Evolutionary conservation across 92 coral and sea anemone genomes (phyloP), one percentile per base, ranked within the genome.

Genomic region (Palythoa heliodiscus): DNA sequence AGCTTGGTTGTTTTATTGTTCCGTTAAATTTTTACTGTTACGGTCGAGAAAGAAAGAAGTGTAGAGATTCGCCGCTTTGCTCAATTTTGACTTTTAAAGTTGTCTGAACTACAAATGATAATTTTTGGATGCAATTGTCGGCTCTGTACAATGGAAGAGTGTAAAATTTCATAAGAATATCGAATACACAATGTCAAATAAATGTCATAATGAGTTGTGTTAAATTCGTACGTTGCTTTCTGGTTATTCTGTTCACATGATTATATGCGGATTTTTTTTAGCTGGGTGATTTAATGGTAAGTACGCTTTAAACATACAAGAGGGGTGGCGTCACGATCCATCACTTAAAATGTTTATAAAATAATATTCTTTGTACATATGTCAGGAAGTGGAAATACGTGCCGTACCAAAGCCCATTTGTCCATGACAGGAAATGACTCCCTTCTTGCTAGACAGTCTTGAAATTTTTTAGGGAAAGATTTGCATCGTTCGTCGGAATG

Each of bases 321-420:
- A 64, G 84, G 84, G 66, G 84, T 80, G 84, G 84, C 84, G 60
- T 39, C 67, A 9, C 16, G 54, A 70, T 66, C 73, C 74, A 47
- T 67, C 47, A 47, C 84, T 47, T 75, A 50, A 52, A 78, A 24
- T 80, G 72, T 80, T 80, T 79, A 63, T 47, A 23, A 64, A 55
- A 77, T 77, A 14, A 64, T 22, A 55, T 29, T 23, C 50, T 54
- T 22, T 77, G 52, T 39, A 22, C 73, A 67, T 37, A 80, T 80
- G 84, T 47, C 75, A 80, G 84, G 84, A 80, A 80, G 61, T 66
- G 40, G 24, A 52, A 22, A 80, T 11, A 22, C 61, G 70, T 67
- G 70, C 57, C 29, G 68, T 9, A 63, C 55, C 37, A 78, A 39
- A 17, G 66, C 12, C 9, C 73, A 9, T 40, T 80, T 80, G 84